A percentile compares a stretch with the other conserved stretches of the same genome.
Conservation (phyloP, 2,888 invertebrate genomes). For the Clitarchus hookeri region DNA sequence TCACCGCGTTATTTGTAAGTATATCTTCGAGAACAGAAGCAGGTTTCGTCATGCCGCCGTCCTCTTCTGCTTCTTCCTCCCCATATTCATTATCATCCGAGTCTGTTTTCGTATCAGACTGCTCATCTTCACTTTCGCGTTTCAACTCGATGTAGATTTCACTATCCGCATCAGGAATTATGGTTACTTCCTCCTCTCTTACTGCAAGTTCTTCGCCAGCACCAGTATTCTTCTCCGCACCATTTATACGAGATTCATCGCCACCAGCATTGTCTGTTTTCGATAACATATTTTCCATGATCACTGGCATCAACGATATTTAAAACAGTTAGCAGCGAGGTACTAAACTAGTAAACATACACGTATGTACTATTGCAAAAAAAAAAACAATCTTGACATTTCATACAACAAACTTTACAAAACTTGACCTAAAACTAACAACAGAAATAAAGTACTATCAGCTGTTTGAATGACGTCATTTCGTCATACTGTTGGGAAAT, state of each 20-base stretch:
- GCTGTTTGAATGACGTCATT: not conserved
- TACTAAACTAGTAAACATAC: not conserved
- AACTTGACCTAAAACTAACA: not conserved
- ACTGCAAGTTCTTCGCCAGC: not conserved
- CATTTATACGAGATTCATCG: not conserved
- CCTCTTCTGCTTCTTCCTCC: conserved; percentile 18
- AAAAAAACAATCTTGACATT: not conserved
- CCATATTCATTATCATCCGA: conserved; percentile 37
- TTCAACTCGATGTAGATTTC: conserved; percentile 15
- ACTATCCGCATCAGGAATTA: not conserved
- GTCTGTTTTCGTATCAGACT: conserved; percentile 33
- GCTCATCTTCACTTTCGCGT: conserved; percentile 33
- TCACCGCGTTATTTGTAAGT: conserved; percentile 28
- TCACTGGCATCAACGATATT: not conserved
- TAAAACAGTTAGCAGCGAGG: not conserved
- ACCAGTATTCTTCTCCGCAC: not conserved
- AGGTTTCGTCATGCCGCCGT: conserved; percentile 32
- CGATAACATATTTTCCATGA: not conserved
- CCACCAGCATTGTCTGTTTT: not conserved
- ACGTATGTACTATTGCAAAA: no score
- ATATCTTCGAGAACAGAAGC: conserved; percentile 40
- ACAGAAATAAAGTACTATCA: not conserved
- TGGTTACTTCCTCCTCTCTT: not conserved
- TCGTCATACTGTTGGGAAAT: no score
- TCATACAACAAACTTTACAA: not conserved